phyloP scores from a whole-genome alignment of 2,113 vertebrate genomes.

The Gymnarchus niloticus region DNA sequence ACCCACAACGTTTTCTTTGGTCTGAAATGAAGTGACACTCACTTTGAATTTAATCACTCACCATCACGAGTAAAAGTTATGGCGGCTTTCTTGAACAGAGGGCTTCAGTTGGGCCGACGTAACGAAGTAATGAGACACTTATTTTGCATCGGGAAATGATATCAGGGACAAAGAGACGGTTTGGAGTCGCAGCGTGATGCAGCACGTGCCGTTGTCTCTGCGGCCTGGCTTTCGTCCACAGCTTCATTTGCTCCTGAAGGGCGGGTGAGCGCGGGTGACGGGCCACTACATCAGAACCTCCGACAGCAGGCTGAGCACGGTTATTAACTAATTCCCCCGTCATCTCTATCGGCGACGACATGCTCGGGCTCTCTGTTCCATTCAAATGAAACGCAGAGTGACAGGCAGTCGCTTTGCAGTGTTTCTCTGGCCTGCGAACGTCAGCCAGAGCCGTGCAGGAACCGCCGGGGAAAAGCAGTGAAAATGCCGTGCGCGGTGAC shows the following conservation, averaged over 20 bases:
- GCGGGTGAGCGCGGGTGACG: slow-evolving; percentile 21
- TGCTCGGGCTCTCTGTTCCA: neutral
- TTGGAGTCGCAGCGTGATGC: neutral
- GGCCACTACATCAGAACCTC: slow-evolving; percentile 13
- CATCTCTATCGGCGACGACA: slow-evolving; percentile 34
- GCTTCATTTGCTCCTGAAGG: slow-evolving; percentile 60
- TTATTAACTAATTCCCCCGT: slow-evolving; percentile 31
- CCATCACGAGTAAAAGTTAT: neutral
- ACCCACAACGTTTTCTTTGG: too few relatives aligned
- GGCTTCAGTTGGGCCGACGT: neutral
- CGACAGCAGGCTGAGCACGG: slow-evolving; percentile 33
- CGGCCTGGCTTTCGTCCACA: slow-evolving; percentile 50
- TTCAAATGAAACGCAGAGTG: neutral
- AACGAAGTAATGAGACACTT: neutral
- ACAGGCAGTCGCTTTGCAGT: neutral
- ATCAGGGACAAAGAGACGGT: neutral
- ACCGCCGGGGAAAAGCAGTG: too few relatives aligned
- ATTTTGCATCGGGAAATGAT: neutral
- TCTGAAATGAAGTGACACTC: neutral
- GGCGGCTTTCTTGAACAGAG: neutral
- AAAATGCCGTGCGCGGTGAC: slow-evolving; percentile 48
- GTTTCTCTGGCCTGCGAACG: neutral
- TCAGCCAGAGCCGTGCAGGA: too few relatives aligned
- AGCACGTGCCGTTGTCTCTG: slow-evolving; percentile 29
- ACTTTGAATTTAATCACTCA: neutral